These are phyloP conservation scores for Talpa occidentalis DNA, from an alignment of 2,113 vertebrate species.

Conservation along the genomic window DNA sequence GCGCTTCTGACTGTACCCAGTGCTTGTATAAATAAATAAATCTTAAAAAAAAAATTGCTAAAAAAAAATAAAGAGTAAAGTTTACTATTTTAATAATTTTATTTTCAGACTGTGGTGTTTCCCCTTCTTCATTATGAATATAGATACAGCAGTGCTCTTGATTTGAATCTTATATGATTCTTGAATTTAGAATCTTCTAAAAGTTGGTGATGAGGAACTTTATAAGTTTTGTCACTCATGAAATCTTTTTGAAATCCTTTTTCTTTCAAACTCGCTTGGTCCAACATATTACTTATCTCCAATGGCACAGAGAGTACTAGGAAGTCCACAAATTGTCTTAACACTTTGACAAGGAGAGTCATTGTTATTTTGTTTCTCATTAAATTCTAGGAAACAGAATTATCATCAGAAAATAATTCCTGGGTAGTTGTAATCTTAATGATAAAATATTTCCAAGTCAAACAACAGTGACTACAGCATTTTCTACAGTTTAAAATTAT, in stretches of 20 bases:
- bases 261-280: background rate
- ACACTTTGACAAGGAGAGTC: background rate
- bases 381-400: background rate
- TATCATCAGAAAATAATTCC: slow-evolving; percentile 11
- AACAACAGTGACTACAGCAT: background rate
- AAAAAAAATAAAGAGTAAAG: background rate
- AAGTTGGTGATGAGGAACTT: background rate
- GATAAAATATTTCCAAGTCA: background rate
- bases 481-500: slow-evolving; percentile 14
- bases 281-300: background rate
- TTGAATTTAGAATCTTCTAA: no score
- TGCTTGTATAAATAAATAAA: no score
- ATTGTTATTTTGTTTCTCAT: background rate
- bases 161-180: background rate
- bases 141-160: background rate
- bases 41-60: no score
- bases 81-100: background rate
- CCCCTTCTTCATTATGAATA: background rate
- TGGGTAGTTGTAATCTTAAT: background rate
- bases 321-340: background rate
- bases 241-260: background rate
- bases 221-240: background rate
- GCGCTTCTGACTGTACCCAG: no score
- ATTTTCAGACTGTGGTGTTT: background rate
- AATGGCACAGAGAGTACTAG: background rate